Base-by-base conservation (phyloP, 2,113 vertebrate species). In the Dasyornis broadbenti region DNA sequence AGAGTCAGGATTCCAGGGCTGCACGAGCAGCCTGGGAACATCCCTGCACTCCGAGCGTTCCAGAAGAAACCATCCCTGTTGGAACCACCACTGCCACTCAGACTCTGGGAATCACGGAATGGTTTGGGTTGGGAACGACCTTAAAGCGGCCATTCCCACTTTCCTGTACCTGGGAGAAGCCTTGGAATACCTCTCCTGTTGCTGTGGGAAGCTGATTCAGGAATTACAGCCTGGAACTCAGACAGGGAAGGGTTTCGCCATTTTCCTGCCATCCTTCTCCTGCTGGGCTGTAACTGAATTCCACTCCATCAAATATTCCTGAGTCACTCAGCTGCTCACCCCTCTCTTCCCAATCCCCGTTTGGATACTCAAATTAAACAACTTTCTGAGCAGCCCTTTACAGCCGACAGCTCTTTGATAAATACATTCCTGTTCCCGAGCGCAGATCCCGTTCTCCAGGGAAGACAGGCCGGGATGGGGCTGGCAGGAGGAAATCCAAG, bases 31-130 rank as follows among this genome's bases (percentile, higher is more conserved):
- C 42, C 5, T 3, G 39, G 52, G 37, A 16, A 40, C 19, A 1
- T 4, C 10, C 22, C 3, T 15, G 40, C 44, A 9, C 7, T 44
- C 1, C 1, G 42, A 28, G 9, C 11, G 57, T 20, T 45, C 85
- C 9, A 13, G 63, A 56, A 39, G 16, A 40, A 31, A 53, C 6
- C 10, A 27, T 9, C 39, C 13, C 52, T 3, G 3, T 7, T 30
- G 6, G 37, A 30, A 37, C 0, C 0, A 26, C 2, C 21, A 0
- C 54, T 5, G 37, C 22, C 7, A 6, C 45, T 15, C 56, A 30
- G 33, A 5, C 27, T 16, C 23, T 0, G 2, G 52, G 44, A 59
- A 12, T 23, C 56, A 4, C 1, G 21, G 80, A 12, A 26, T 7
- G 33, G 5, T 11, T 13, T 15, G 45, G 64, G 35, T 10, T 18